Percentiles rank a stretch among this genome's conserved stretches.
phyloP scores from a whole-genome alignment of 2,888 invertebrate species.

The Alcis repandata region DNA sequence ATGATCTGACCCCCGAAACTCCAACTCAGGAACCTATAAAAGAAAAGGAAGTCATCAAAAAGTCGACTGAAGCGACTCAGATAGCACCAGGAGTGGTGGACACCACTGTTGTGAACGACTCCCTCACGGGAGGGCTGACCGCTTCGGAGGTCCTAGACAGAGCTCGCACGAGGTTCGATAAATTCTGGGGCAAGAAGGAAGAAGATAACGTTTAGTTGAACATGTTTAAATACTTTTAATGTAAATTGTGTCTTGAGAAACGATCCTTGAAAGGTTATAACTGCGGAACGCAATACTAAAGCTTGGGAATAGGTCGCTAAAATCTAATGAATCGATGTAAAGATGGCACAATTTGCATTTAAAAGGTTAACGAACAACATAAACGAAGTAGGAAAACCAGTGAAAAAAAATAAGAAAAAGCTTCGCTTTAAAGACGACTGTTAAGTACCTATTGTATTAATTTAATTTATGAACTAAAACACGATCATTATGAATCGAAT shows the following conservation, averaged over 20 bases:
- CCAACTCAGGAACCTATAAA: conserved; percentile 70
- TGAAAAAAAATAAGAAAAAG: conserved; percentile 69
- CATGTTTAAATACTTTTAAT: conserved; percentile 52
- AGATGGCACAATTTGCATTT: conserved; percentile 55
- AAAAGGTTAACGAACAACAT: conserved; percentile 42
- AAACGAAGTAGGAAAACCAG: conserved; percentile 65
- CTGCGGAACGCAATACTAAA: background rate
- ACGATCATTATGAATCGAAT: conserved; percentile 73
- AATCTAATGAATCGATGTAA: conserved; percentile 3
- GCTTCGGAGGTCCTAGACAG: conserved; percentile 92
- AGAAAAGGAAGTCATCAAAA: conserved; percentile 78
- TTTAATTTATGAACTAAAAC: conserved; percentile 56
- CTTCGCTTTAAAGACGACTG: conserved; percentile 82
- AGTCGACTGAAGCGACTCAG: conserved; percentile 81
- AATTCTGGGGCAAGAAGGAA: conserved; percentile 93
- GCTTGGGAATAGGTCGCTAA: background rate
- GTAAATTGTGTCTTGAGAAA: conserved; percentile 58
- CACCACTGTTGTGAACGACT: conserved; percentile 82
- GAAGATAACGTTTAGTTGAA: conserved; percentile 84
- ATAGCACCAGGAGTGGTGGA: conserved; percentile 86
- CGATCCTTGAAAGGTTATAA: conserved; percentile 5
- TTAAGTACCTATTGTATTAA: conserved; percentile 59
- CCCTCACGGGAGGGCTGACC: conserved; percentile 81
- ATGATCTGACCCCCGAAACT: conserved; percentile 77
- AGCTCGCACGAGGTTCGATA: conserved; percentile 93